Conservation (phyloP, 2,888 invertebrate species). For the Lypha dubia region DNA sequence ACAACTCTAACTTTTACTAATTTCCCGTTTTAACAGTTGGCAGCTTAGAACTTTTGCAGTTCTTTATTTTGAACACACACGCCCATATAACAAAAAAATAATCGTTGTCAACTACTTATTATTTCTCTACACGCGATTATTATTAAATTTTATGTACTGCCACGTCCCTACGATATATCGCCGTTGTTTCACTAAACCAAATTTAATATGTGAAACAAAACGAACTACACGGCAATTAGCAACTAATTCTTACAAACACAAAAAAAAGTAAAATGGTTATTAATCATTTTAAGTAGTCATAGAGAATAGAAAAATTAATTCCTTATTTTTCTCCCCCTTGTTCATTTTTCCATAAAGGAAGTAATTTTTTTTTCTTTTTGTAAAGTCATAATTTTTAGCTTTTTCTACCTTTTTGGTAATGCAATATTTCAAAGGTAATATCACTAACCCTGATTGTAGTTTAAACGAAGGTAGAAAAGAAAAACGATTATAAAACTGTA, state of each 20-base stretch:
- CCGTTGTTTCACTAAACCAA: too few species aligned
- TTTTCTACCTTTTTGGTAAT: constrained; percentile 16
- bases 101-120: too few species aligned
- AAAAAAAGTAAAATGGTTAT: constrained; percentile 43
- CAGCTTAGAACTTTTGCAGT: too few species aligned
- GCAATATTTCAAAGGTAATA: constrained; percentile 46
- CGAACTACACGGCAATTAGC: not conserved
- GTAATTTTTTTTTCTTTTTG: constrained; percentile 28
- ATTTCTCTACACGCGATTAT: too few species aligned
- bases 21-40: too few species aligned
- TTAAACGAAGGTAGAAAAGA: constrained; percentile 9
- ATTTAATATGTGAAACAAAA: too few species aligned
- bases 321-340: not conserved
- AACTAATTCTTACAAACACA: not conserved
- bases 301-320: constrained; percentile 44
- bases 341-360: constrained; percentile 32
- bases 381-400: not conserved
- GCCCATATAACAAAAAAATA: too few species aligned
- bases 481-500: not conserved
- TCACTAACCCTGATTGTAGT: constrained; percentile 52
- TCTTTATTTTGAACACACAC: too few species aligned
- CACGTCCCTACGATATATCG: too few species aligned
- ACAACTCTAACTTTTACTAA: too few species aligned
- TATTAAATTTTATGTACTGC: too few species aligned
- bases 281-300: constrained; percentile 70